A percentile compares a stretch with the other conserved stretches of the same genome.
phyloP scores from a whole-genome alignment of 2,113 vertebrate genomes.

The Pimephales promelas region DNA sequence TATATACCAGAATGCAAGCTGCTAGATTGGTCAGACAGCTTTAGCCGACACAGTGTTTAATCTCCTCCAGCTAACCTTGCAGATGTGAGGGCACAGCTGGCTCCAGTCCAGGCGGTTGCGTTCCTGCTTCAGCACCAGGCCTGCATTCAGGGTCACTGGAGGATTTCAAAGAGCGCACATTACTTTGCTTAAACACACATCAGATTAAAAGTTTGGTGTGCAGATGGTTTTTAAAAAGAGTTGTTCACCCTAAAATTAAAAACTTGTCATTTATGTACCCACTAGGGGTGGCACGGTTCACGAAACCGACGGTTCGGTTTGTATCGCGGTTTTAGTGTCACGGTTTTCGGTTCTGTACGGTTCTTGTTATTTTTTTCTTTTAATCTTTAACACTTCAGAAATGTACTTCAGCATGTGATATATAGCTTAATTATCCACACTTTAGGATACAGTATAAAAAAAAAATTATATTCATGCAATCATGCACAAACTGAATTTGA shows the following conservation, averaged over 20 bases:
- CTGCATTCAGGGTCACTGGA: slow-evolving; percentile 26
- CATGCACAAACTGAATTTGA: too few relatives aligned
- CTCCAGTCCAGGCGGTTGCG: slow-evolving; percentile 10
- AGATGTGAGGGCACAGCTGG: slow-evolving; percentile 29
- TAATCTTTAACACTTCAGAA: too few relatives aligned
- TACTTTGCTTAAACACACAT: slow-evolving; percentile 41
- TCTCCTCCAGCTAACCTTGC: slow-evolving; percentile 45
- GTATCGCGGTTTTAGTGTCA: too few relatives aligned
- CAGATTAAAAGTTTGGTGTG: not conserved
- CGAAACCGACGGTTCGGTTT: too few relatives aligned
- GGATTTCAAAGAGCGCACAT: not conserved
- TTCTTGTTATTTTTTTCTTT: too few relatives aligned
- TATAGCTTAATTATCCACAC: too few relatives aligned
- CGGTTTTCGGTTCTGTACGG: too few relatives aligned
- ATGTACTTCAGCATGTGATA: too few relatives aligned
- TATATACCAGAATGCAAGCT: not conserved
- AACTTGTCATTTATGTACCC: not conserved
- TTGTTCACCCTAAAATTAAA: not conserved
- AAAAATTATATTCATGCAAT: too few relatives aligned
- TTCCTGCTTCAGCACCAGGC: not conserved
- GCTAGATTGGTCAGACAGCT: not conserved
- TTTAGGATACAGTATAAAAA: too few relatives aligned
- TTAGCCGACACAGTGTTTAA: not conserved
- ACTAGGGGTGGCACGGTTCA: too few relatives aligned
- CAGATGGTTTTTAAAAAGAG: not conserved